Percentiles rank a stretch among this genome's conserved stretches.
phyloP scores from a whole-genome alignment of 2,797 vertebrate species.

The Scolopax rusticola region DNA sequence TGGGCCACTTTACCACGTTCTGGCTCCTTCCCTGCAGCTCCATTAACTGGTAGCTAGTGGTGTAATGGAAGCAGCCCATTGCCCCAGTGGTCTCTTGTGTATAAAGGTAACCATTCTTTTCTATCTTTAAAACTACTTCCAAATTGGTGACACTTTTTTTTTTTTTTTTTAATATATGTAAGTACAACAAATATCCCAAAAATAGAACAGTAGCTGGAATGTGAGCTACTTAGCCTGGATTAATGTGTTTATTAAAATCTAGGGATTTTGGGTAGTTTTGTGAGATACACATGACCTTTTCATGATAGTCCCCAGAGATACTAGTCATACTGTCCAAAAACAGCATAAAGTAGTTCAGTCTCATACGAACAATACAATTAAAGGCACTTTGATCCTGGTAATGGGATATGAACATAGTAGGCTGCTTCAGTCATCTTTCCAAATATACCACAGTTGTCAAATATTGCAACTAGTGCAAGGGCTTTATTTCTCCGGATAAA shows the following conservation, averaged over 20 bases:
- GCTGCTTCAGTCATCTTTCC: background rate
- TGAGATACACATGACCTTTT: conserved; percentile 45
- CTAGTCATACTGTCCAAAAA: background rate
- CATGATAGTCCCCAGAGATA: conserved; percentile 17
- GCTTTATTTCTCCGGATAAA: background rate
- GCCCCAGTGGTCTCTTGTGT: background rate
- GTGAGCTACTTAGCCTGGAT: conserved; percentile 28
- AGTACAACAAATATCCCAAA: conserved; percentile 27
- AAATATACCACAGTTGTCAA: background rate
- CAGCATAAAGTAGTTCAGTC: background rate
- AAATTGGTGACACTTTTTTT: background rate
- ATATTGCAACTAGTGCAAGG: background rate
- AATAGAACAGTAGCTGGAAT: conserved; percentile 28
- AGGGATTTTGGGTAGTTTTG: background rate
- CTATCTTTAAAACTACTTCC: background rate
- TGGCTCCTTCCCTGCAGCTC: background rate
- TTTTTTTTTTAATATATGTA: background rate
- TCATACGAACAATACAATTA: background rate
- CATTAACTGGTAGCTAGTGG: background rate
- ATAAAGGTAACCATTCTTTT: background rate
- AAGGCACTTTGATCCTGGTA: background rate
- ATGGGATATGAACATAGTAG: background rate
- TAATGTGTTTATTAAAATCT: conserved; percentile 31
- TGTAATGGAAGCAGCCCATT: background rate
- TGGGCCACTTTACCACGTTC: background rate